Evolutionary conservation across 2,113 vertebrate genomes (phyloP).

Genomic region (Chaetorhynchus papuensis): DNA sequence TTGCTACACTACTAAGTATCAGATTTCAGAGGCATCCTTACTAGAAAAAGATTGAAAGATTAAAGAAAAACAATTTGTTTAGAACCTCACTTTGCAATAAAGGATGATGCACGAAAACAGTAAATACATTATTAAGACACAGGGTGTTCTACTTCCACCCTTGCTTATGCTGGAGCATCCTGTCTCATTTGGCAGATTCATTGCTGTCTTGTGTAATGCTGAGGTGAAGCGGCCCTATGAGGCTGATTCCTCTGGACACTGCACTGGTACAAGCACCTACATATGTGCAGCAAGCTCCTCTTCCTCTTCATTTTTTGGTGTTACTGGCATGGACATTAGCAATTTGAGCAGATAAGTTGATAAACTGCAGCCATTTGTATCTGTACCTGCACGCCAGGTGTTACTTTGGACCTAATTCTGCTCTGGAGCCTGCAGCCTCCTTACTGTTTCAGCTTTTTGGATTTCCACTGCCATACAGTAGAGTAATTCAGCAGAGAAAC

Average conservation of each 20-base stretch:
- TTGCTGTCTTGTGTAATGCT: neutral
- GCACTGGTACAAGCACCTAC: neutral
- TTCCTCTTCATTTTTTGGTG: neutral
- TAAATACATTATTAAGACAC: neutral
- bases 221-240: neutral
- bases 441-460: neutral
- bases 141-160: neutral
- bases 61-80: neutral
- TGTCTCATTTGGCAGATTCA: neutral
- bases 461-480: neutral
- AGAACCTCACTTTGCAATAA: neutral
- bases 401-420: neutral
- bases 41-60: neutral
- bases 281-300: neutral
- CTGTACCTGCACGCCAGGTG: neutral
- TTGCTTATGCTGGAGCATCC: neutral
- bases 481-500: neutral
- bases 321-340: neutral
- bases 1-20: neutral
- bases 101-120: neutral
- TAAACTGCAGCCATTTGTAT: neutral
- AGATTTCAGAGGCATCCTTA: neutral
- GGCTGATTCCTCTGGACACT: neutral
- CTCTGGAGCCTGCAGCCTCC: neutral
- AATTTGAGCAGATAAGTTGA: neutral